These are phyloP conservation scores for Microctonus aethiopoides DNA, from an alignment of 2,888 invertebrate species.

Conservation along the genomic window DNA sequence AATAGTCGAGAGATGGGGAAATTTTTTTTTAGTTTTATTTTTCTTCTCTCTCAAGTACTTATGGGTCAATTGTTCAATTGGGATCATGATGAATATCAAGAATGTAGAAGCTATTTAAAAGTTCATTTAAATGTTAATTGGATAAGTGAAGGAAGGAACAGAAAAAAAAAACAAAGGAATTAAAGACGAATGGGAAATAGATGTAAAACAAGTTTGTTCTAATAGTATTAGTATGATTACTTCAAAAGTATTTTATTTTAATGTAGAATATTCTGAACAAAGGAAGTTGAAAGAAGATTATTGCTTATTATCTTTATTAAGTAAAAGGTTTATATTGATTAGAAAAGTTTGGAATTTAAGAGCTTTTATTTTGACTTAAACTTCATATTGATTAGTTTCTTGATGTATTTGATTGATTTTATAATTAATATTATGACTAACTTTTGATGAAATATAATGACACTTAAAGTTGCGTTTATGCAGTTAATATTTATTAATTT, in stretches of 20 bases:
- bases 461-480: too few species aligned
- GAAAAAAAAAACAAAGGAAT: not conserved
- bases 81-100: not conserved
- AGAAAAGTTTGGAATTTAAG: not conserved
- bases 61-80: not conserved
- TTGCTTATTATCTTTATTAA: not conserved
- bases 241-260: not conserved
- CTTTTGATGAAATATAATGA: not conserved
- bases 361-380: not conserved
- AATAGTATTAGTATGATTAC: not conserved
- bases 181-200: not conserved
- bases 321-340: not conserved
- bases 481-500: too few species aligned
- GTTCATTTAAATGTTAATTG: not conserved
- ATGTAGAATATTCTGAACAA: not conserved
- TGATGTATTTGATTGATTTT: not conserved
- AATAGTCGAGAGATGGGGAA: too few species aligned
- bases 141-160: not conserved
- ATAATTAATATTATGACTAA: not conserved
- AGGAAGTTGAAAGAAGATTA: not conserved
- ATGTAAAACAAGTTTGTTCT: not conserved
- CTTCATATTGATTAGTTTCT: not conserved
- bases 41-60: not conserved
- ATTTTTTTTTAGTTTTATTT: not conserved
- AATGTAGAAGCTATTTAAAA: not conserved